Evolutionary conservation across 2,888 invertebrate species (phyloP).

Genomic region (Gymnoscelis rufifasciata): DNA sequence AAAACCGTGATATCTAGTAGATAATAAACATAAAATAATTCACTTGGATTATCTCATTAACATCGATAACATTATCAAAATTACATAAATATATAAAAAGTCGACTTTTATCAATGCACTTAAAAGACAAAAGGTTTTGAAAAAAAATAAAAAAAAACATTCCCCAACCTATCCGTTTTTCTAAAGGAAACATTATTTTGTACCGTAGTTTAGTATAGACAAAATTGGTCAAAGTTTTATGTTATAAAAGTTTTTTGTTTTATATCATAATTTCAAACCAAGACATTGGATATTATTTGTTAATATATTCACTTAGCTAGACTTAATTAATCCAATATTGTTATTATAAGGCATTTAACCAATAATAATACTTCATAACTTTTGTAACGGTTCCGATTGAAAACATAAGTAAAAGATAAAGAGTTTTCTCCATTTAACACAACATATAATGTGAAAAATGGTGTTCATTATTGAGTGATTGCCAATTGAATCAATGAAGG

Average conservation of each 20-base stretch:
- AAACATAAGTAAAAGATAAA: slow-evolving; percentile 12
- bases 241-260: too few species aligned
- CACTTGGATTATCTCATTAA: neutral
- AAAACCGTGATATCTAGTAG: slow-evolving; percentile 17
- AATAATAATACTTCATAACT: slow-evolving; percentile 18
- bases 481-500: neutral
- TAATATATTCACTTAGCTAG: slow-evolving; percentile 1
- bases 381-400: slow-evolving; percentile 13
- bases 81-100: too few species aligned
- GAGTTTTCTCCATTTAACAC: too few species aligned
- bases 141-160: too few species aligned
- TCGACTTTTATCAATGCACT: too few species aligned
- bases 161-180: too few species aligned
- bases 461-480: too few species aligned
- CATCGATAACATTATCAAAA: neutral
- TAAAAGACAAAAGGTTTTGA: too few species aligned
- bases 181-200: too few species aligned
- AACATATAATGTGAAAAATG: too few species aligned
- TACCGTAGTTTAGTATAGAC: neutral
- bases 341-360: slow-evolving; percentile 16
- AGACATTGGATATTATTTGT: neutral
- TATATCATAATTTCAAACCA: too few species aligned
- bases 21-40: slow-evolving; percentile 3
- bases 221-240: neutral
- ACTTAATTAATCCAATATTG: slow-evolving; percentile 15